Evolutionary conservation across 2,888 invertebrate species (phyloP).

Genomic region (Zhuqinia jingwanae): DNA sequence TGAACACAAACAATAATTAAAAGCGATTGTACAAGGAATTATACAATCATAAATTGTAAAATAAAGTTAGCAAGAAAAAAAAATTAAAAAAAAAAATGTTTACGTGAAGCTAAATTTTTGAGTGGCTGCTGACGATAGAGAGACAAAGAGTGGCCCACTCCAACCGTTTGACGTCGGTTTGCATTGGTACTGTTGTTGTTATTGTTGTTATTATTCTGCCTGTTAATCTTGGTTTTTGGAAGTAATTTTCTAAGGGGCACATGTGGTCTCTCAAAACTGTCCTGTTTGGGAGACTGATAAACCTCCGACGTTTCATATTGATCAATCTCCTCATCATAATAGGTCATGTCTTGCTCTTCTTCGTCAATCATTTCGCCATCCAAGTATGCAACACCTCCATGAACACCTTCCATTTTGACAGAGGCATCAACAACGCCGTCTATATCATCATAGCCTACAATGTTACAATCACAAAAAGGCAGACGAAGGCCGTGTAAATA

Average conservation of each 20-base stretch:
- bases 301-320: slow-evolving; percentile 22
- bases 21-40: background rate
- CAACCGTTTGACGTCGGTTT: slow-evolving; percentile 50
- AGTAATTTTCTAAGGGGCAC: slow-evolving; percentile 53
- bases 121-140: slow-evolving; percentile 69
- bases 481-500: slow-evolving; percentile 58
- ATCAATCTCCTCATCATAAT: slow-evolving; percentile 42
- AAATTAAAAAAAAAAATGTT: slow-evolving; percentile 50
- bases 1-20: background rate
- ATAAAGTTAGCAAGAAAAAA: slow-evolving; percentile 47
- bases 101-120: slow-evolving; percentile 71
- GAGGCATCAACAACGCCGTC: slow-evolving; percentile 53
- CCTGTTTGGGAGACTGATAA: slow-evolving; percentile 38
- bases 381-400: slow-evolving; percentile 46
- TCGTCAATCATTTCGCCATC: slow-evolving; percentile 58
- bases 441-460: slow-evolving; percentile 69
- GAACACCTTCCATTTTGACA: slow-evolving; percentile 51
- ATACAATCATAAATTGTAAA: slow-evolving; percentile 37
- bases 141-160: slow-evolving; percentile 71
- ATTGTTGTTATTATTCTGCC: slow-evolving; percentile 56
- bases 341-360: slow-evolving; percentile 43
- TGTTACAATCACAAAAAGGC: slow-evolving; percentile 62
- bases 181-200: slow-evolving; percentile 67
- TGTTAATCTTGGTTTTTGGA: slow-evolving; percentile 49
- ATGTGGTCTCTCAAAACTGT: slow-evolving; percentile 42